Evolutionary conservation across 2,888 invertebrate species (phyloP).

Genomic region (Hedya salicella): DNA sequence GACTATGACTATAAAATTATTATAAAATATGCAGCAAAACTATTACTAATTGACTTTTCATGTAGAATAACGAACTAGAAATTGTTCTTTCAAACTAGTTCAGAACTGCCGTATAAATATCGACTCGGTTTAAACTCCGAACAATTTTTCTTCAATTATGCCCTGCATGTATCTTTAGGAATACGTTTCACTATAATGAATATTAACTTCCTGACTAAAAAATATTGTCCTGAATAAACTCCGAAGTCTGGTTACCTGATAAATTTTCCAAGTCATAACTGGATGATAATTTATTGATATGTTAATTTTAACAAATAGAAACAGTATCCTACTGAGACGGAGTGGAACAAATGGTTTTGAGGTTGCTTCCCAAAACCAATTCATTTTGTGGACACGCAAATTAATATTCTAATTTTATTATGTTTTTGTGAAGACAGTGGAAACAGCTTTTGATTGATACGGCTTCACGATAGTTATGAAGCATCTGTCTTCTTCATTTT

Average conservation of each 20-base stretch:
- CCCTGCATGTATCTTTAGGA: constrained; percentile 18
- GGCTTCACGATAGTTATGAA: constrained; percentile 2
- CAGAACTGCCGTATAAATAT: constrained; percentile 22
- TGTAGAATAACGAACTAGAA: constrained; percentile 7
- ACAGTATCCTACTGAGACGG: constrained; percentile 76
- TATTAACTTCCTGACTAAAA: constrained; percentile 34
- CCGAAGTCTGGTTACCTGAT: constrained; percentile 34
- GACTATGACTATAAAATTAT: not conserved
- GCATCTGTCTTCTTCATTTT: not conserved
- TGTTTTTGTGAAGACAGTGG: constrained; percentile 47
- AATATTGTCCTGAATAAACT: constrained; percentile 33
- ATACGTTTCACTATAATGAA: constrained; percentile 32
- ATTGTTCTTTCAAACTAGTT: constrained; percentile 7
- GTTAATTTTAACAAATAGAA: constrained; percentile 81
- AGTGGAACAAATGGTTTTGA: constrained; percentile 79
- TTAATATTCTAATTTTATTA: constrained; percentile 54
- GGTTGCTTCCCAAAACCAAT: constrained; percentile 66
- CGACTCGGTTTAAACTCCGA: constrained; percentile 10
- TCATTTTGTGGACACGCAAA: constrained; percentile 61
- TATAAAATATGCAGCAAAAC: not conserved
- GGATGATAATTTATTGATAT: constrained; percentile 70
- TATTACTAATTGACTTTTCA: not conserved
- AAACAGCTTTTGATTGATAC: constrained; percentile 35
- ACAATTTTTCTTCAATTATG: constrained; percentile 28
- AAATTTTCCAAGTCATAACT: constrained; percentile 51